These are phyloP conservation scores for Otolemur crassicaudatus DNA, from an alignment of 2,797 vertebrate genomes.

Conservation along the genomic window DNA sequence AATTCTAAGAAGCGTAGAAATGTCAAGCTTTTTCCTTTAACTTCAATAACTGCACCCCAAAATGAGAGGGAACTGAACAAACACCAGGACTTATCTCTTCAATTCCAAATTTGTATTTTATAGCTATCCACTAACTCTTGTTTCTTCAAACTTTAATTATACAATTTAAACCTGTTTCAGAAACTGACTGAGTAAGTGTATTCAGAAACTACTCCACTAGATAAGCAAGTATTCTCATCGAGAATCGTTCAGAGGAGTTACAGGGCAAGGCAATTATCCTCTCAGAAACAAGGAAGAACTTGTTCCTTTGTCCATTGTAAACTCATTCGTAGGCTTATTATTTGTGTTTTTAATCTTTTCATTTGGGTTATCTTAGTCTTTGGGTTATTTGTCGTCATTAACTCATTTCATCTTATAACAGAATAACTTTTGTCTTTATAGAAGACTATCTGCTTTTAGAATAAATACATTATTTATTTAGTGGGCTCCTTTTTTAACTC, in stretches of 20 bases:
- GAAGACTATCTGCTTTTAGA: slow-evolving; percentile 33
- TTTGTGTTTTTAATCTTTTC: background rate
- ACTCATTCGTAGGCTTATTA: background rate
- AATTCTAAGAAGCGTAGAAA: slow-evolving; percentile 60
- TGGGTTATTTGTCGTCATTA: background rate
- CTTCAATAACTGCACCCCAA: background rate
- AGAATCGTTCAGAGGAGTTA: slow-evolving; percentile 23
- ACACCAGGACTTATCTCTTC: background rate
- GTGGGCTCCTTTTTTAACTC: background rate
- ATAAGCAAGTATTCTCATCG: slow-evolving; percentile 27
- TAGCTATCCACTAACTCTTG: background rate
- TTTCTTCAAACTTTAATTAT: slow-evolving; percentile 30
- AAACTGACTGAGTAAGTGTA: background rate
- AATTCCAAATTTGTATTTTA: slow-evolving; percentile 35
- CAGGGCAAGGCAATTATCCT: background rate
- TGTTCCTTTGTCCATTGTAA: slow-evolving; percentile 20
- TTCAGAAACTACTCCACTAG: background rate
- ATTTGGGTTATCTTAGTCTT: background rate
- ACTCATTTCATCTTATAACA: slow-evolving; percentile 38
- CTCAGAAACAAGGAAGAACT: slow-evolving; percentile 32
- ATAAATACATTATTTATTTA: slow-evolving; percentile 43
- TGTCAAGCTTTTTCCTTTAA: slow-evolving; percentile 60
- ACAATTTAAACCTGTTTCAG: background rate
- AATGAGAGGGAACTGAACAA: background rate
- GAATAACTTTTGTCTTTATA: slow-evolving; percentile 23